Conservation (phyloP, 1,140 invertebrate species). For the Neodiprion virginianus region DNA sequence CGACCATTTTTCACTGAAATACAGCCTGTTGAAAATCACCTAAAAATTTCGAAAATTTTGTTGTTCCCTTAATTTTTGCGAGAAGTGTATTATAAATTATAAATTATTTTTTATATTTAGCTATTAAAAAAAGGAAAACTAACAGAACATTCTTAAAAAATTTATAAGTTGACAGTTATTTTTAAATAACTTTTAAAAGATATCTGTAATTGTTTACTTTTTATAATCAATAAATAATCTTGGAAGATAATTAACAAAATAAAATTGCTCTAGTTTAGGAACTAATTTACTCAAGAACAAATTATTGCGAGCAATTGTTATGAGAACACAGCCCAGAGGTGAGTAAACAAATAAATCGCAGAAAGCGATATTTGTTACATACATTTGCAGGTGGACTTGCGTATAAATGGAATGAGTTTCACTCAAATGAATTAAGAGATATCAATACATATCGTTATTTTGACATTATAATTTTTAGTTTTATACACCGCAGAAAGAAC, state of each 20-base stretch:
- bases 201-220: neutral
- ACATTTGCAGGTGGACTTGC: conserved; percentile 24
- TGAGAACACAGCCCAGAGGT: conserved; percentile 9
- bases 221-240: neutral
- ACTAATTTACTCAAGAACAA: neutral
- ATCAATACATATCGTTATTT: conserved; percentile 11
- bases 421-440: conserved; percentile 7
- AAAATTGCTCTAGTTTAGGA: neutral
- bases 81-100: no score
- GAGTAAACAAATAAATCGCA: conserved; percentile 22
- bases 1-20: no score
- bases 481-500: conserved; percentile 22
- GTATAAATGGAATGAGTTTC: conserved; percentile 20
- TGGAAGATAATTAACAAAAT: neutral
- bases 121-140: no score
- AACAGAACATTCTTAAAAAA: neutral
- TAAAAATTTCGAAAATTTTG: no score
- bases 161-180: neutral
- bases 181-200: neutral
- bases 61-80: no score
- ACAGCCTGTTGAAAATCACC: no score
- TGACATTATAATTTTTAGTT: conserved; percentile 20
- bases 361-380: conserved; percentile 20
- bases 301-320: conserved; percentile 12
- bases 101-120: no score